Percentiles rank a stretch among this genome's conserved stretches.
phyloP scores from a whole-genome alignment of 2,797 vertebrate genomes.

The Trichosurus vulpecula region DNA sequence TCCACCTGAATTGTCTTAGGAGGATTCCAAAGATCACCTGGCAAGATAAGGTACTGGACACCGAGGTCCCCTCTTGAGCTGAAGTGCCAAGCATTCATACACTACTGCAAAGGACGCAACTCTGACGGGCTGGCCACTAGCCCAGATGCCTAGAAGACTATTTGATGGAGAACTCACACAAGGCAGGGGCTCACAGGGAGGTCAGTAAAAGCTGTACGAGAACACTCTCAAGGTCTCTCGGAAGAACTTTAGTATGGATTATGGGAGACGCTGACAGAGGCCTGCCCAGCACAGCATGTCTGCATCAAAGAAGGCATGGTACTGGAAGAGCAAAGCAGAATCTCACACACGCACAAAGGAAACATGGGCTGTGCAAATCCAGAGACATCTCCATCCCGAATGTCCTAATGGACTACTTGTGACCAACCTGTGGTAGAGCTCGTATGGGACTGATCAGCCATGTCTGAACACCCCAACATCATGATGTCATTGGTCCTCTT shows the following conservation, averaged over 20 bases:
- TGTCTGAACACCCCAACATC: neutral
- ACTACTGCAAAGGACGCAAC: neutral
- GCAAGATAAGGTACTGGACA: neutral
- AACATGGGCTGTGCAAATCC: neutral
- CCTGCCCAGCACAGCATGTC: neutral
- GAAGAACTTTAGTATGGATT: neutral
- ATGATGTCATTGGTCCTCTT: neutral
- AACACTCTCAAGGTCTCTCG: neutral
- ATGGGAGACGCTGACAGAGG: neutral
- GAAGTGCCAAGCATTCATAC: neutral
- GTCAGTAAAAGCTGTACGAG: neutral
- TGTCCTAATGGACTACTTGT: neutral
- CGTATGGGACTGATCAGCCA: neutral
- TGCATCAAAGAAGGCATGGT: neutral
- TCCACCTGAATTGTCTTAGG: neutral
- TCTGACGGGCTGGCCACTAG: accelerated
- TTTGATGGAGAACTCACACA: neutral
- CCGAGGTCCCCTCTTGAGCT: neutral
- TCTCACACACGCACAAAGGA: neutral
- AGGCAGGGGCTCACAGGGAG: neutral
- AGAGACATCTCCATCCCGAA: neutral
- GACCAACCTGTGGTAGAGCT: neutral
- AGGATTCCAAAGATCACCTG: neutral
- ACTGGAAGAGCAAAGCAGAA: neutral
- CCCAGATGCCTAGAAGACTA: neutral